phyloP scores from a whole-genome alignment of 2,113 vertebrate species.

The Platysteira castanea region DNA sequence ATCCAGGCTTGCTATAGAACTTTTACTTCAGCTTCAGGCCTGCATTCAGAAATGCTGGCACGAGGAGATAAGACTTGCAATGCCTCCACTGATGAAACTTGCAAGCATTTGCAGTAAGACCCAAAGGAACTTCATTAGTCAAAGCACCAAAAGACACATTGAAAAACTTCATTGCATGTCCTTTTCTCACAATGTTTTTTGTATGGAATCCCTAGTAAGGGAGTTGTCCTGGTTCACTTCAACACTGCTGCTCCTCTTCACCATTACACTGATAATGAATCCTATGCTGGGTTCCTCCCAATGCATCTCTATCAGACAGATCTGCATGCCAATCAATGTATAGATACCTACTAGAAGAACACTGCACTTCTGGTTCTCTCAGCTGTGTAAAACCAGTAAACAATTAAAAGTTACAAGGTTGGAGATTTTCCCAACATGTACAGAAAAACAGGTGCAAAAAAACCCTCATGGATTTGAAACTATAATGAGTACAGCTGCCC shows the following conservation, averaged over 20 bases:
- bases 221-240: not conserved
- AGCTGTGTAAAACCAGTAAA: not conserved
- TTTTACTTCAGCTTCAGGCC: not conserved
- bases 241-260: not conserved
- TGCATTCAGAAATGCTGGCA: not conserved
- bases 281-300: accelerated
- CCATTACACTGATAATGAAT: not conserved
- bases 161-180: not conserved
- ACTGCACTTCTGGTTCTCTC: not conserved
- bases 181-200: not conserved
- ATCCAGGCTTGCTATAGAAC: not conserved
- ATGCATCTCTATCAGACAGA: accelerated
- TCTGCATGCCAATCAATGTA: not conserved
- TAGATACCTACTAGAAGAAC: not conserved
- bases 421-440: not conserved
- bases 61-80: not conserved
- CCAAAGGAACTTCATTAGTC: not conserved
- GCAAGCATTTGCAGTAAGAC: not conserved
- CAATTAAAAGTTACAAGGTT: not conserved
- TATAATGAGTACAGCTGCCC: not conserved
- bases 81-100: not conserved
- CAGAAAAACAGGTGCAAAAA: not conserved
- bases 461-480: not conserved
- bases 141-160: not conserved
- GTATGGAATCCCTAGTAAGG: not conserved